Evolutionary conservation across 2,888 invertebrate genomes (phyloP).

Genomic region (Sialis fuliginosa): DNA sequence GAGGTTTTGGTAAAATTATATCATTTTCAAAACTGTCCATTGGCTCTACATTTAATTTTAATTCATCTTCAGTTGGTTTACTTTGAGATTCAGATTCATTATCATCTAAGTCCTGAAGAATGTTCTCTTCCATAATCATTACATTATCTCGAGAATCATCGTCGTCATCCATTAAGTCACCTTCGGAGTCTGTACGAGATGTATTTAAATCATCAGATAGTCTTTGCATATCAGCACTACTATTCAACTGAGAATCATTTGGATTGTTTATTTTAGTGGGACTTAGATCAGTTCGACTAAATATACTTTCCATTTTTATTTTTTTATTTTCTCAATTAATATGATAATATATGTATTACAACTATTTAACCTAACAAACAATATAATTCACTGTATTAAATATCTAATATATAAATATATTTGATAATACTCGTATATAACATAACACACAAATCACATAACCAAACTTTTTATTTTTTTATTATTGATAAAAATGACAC

Average conservation of each 20-base stretch:
- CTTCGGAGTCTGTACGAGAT: slow-evolving; percentile 20
- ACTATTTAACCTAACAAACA: too few relatives aligned
- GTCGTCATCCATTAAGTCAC: slow-evolving; percentile 15
- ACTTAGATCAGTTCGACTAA: background rate
- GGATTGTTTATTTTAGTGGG: too few relatives aligned
- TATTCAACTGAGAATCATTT: background rate
- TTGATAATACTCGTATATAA: too few relatives aligned
- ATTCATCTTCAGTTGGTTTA: background rate
- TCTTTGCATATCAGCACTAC: background rate
- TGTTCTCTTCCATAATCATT: slow-evolving; percentile 18
- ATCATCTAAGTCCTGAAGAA: slow-evolving; percentile 12
- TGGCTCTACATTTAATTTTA: background rate
- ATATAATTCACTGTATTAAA: too few relatives aligned
- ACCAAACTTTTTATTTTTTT: too few relatives aligned
- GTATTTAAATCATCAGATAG: slow-evolving; percentile 14
- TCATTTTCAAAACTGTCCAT: slow-evolving; percentile 15
- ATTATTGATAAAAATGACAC: too few relatives aligned
- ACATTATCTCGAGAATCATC: slow-evolving; percentile 17
- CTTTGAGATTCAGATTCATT: slow-evolving; percentile 1
- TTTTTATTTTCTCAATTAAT: background rate
- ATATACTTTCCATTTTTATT: slow-evolving; percentile 1
- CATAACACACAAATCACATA: too few relatives aligned
- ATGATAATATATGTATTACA: too few relatives aligned
- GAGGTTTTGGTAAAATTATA: slow-evolving; percentile 22
- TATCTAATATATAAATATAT: too few relatives aligned